A percentile compares a stretch with the other conserved stretches of the same genome.
phyloP scores from a whole-genome alignment of 2,888 invertebrate species.

The Lagria hirta region DNA sequence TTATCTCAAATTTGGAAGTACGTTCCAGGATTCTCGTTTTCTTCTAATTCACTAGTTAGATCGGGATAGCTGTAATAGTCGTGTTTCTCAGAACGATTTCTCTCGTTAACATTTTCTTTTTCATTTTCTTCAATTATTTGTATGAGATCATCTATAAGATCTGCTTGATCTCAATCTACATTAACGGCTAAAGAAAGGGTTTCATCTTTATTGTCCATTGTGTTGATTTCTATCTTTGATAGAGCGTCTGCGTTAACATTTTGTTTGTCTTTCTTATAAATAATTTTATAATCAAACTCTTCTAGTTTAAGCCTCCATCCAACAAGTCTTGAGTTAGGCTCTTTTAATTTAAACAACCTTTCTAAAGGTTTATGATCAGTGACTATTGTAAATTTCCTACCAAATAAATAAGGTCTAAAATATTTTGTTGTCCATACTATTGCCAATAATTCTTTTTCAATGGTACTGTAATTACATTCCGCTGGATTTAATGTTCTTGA shows the following conservation, averaged over 20 bases:
- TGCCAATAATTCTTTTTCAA: slow-evolving; percentile 9
- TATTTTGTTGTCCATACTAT: slow-evolving; percentile 7
- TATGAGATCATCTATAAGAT: too few species aligned
- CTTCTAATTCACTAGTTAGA: too few species aligned
- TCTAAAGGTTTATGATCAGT: slow-evolving; percentile 10
- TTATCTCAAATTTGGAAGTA: too few species aligned
- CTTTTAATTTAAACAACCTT: slow-evolving; percentile 8
- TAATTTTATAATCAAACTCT: slow-evolving; percentile 9
- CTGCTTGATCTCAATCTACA: too few species aligned
- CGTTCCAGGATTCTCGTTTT: too few species aligned
- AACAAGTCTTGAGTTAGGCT: slow-evolving; percentile 2
- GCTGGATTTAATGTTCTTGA: not conserved
- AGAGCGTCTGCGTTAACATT: slow-evolving; percentile 7
- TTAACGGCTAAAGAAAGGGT: too few species aligned
- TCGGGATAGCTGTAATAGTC: too few species aligned
- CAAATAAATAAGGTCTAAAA: slow-evolving; percentile 11
- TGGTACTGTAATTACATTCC: slow-evolving; percentile 8
- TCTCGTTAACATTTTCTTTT: too few species aligned
- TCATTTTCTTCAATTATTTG: too few species aligned
- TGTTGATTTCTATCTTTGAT: too few species aligned
- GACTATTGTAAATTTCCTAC: slow-evolving; percentile 8
- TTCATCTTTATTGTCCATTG: too few species aligned
- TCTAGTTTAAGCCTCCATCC: slow-evolving; percentile 5
- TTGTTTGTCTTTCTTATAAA: not conserved
- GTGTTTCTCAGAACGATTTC: too few species aligned